Evolutionary conservation across 2,113 vertebrate genomes (phyloP).

Genomic region (Proterorhinus semilunaris): DNA sequence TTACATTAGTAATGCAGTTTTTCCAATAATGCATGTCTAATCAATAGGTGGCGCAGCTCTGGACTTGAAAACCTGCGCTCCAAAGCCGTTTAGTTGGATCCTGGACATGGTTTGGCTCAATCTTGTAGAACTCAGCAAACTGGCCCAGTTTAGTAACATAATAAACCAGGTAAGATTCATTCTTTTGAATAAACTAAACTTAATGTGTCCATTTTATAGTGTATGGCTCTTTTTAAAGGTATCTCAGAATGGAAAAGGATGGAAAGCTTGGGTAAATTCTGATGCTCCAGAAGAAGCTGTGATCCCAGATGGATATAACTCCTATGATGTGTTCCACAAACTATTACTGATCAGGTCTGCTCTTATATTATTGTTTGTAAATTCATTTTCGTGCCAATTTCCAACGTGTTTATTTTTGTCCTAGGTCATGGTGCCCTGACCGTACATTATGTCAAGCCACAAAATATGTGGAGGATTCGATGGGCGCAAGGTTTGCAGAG

Average conservation of each 20-base stretch:
- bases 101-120: constrained; percentile 97
- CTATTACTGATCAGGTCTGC: constrained; percentile 83
- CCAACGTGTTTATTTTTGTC: constrained; percentile 80
- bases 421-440: constrained; percentile 93
- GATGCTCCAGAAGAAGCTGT: constrained; percentile 91
- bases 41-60: constrained; percentile 89
- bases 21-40: background rate
- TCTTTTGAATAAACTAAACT: background rate
- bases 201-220: constrained; percentile 7
- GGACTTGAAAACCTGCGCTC: constrained; percentile 90
- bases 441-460: constrained; percentile 91
- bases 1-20: background rate
- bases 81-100: constrained; percentile 94
- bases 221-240: constrained; percentile 76
- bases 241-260: constrained; percentile 86
- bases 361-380: background rate
- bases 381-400: constrained; percentile 60
- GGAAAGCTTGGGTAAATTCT: constrained; percentile 95
- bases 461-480: constrained; percentile 86
- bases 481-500: constrained; percentile 88
- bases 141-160: constrained; percentile 89
- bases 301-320: constrained; percentile 85
- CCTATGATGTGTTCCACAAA: constrained; percentile 83
- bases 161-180: constrained; percentile 82
- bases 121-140: constrained; percentile 92